Evolutionary conservation across 2,113 vertebrate species (phyloP).

Genomic region (Microcebus jonahi): DNA sequence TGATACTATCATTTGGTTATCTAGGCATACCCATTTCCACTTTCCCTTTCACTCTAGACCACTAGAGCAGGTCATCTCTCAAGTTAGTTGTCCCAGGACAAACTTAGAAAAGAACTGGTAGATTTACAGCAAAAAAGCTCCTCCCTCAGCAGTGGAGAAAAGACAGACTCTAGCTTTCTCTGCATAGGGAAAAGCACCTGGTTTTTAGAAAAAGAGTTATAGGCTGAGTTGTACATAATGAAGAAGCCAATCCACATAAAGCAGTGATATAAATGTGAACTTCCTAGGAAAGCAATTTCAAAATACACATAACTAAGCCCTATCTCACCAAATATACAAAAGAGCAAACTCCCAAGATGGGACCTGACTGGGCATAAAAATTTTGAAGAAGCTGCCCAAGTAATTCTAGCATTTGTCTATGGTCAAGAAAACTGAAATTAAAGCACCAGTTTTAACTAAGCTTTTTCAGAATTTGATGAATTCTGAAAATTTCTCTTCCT

Average conservation of each 20-base stretch:
- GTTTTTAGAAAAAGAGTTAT: background rate
- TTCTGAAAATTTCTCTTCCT: slow-evolving; percentile 5
- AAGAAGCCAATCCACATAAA: slow-evolving; percentile 5
- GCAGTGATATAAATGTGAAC: background rate
- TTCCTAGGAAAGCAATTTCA: background rate
- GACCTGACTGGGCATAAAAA: background rate
- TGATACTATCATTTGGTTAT: background rate
- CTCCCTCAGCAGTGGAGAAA: background rate
- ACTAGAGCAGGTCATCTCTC: background rate
- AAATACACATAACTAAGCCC: background rate
- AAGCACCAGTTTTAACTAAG: background rate
- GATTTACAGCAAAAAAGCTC: background rate
- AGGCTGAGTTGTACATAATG: background rate
- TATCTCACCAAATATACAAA: background rate
- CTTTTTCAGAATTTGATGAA: background rate
- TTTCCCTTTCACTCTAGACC: background rate
- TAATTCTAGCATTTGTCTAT: background rate
- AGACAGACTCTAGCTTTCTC: background rate
- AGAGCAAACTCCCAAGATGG: background rate
- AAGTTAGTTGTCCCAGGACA: background rate
- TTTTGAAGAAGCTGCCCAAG: background rate
- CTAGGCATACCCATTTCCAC: background rate
- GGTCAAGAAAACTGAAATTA: background rate
- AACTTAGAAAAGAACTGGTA: background rate
- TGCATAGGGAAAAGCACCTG: background rate